These are phyloP conservation scores for Dynastes tityus DNA, from an alignment of 2,888 invertebrate species.

Conservation along the genomic window DNA sequence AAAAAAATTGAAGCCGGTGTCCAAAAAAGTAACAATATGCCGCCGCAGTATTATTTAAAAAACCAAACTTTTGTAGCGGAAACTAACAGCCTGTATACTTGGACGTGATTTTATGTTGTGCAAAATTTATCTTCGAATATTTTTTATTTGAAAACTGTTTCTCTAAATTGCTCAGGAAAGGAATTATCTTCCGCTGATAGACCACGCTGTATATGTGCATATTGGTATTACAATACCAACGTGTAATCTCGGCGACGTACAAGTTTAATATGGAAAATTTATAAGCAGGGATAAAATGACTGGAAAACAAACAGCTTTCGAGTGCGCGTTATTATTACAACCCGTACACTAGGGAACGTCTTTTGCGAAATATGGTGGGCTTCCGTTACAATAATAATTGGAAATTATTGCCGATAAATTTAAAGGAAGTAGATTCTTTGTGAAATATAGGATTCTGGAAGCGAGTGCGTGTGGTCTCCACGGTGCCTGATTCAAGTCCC, in stretches of 20 bases:
- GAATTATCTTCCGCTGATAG: too few species aligned
- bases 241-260: neutral
- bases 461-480: constrained; percentile 65
- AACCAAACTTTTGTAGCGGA: too few species aligned
- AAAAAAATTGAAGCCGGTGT: too few species aligned
- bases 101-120: too few species aligned
- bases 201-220: too few species aligned
- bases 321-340: neutral
- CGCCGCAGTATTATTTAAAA: too few species aligned
- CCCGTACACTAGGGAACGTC: neutral
- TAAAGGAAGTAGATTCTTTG: constrained; percentile 30
- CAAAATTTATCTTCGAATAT: too few species aligned
- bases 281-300: neutral
- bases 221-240: neutral
- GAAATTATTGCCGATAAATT: constrained; percentile 30
- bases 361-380: constrained; percentile 5
- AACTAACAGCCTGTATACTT: too few species aligned
- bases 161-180: too few species aligned
- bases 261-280: neutral
- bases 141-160: too few species aligned
- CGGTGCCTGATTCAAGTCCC: constrained; percentile 65
- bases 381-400: constrained; percentile 22
- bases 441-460: constrained; percentile 42
- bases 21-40: too few species aligned
- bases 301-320: neutral